Evolutionary conservation across 2,113 vertebrate genomes (phyloP), one percentile per base, ranked within the genome.

Genomic region (Laterallus jamaicensis): DNA sequence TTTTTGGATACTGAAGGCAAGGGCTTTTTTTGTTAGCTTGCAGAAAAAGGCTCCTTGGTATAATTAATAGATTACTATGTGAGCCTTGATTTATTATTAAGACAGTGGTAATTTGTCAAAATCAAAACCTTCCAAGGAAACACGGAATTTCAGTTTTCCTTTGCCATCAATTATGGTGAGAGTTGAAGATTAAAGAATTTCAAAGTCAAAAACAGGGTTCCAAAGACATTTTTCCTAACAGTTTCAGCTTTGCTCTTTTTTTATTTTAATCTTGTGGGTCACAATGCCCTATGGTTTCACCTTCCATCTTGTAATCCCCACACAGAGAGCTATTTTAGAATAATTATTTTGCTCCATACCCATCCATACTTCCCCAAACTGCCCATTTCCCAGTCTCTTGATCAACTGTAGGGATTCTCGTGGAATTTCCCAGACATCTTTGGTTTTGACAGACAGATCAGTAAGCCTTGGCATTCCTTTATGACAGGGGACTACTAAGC

Each of bases 321-420:
- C 80, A 97, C 42, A 47, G 86, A 89, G 55, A 95, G 90, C 94
- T 95, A 97, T 67, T 97, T 93, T 95, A 94, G 90, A 96, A 85
- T 95, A 97, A 96, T 82, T 93, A 97, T 97, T 95, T 97, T 95
- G 96, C 96, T 97, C 98, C 99, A 97, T 99, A 99, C 99, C 99
- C 99, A 99, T 99, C 99, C 99, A 99, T 98, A 99, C 99, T 99
- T 99, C 99, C 99, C 99, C 99, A 98, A 99, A 99, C 98, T 99
- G 99, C 98, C 99, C 99, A 97, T 99, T 99, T 96, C 99, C 99
- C 88, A 99, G 98, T 97, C 99, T 99, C 98, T 99, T 99, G 98
- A 99, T 99, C 97, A 99, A 98, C 98, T 99, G 99, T 96, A 99
- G 98, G 74, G 99, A 99, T 98, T 99, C 99, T 97, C 99, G 98